A percentile compares a stretch with the other conserved stretches of the same genome.
Conservation (phyloP, 2,113 vertebrate species). For the Vimba vimba region DNA sequence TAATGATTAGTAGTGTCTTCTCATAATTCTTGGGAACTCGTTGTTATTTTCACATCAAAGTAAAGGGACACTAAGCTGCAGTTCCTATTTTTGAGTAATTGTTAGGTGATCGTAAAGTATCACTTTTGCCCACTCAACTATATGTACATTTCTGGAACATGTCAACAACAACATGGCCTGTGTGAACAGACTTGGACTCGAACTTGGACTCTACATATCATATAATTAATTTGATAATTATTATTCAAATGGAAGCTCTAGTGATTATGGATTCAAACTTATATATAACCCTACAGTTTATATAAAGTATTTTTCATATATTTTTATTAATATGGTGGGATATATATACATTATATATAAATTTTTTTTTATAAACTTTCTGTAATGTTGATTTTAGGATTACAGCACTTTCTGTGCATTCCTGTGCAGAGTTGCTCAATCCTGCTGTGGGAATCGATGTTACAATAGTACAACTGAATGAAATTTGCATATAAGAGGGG, state of each 20-base stretch:
- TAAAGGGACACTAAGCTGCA: neutral
- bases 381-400: neutral
- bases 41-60: neutral
- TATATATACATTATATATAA: neutral
- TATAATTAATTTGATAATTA: neutral
- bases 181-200: neutral
- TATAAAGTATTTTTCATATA: neutral
- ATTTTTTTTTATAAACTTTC: neutral
- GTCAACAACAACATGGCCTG: no score
- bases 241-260: neutral
- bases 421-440: neutral
- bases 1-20: neutral
- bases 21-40: neutral
- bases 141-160: neutral
- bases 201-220: no score
- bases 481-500: slow-evolving; percentile 11
- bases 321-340: neutral
- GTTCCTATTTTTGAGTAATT: neutral
- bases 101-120: neutral
- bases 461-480: neutral
- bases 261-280: no score
- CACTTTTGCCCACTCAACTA: neutral
- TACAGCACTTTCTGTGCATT: neutral
- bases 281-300: neutral
- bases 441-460: neutral